Conservation (phyloP, 2,113 vertebrate species). For the Crocuta crocuta region DNA sequence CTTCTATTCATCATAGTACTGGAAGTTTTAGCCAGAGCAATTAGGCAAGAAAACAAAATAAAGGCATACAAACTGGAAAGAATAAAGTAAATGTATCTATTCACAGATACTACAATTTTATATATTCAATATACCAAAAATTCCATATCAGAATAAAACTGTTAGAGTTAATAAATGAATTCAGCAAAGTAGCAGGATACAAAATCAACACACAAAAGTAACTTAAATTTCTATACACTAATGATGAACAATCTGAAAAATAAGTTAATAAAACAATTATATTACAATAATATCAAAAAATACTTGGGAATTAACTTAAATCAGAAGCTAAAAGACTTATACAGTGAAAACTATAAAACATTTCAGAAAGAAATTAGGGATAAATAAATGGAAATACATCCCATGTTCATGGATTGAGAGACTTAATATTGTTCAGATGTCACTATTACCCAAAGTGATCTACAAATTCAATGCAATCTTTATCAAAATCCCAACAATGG, state of each 20-base stretch:
- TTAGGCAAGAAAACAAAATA: background rate
- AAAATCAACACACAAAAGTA: background rate
- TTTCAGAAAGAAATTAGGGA: background rate
- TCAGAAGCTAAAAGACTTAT: background rate
- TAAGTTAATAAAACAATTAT: background rate
- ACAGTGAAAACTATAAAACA: background rate
- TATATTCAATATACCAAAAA: background rate
- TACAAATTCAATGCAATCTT: background rate
- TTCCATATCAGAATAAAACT: background rate
- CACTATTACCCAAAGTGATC: background rate
- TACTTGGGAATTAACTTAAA: background rate
- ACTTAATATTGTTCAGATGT: background rate
- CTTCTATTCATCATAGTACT: background rate
- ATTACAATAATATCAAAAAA: conserved; percentile 14
- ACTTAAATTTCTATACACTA: background rate
- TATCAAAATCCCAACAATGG: background rate
- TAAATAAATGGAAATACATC: background rate
- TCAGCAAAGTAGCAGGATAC: background rate
- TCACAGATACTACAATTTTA: background rate
- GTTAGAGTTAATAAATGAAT: background rate
- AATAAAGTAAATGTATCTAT: background rate
- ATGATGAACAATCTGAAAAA: background rate
- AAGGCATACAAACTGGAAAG: background rate
- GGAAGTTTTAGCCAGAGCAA: background rate
- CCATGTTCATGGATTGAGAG: background rate